phyloP scores from a whole-genome alignment of 2,797 vertebrate genomes.

The Distichodus sexfasciatus region DNA sequence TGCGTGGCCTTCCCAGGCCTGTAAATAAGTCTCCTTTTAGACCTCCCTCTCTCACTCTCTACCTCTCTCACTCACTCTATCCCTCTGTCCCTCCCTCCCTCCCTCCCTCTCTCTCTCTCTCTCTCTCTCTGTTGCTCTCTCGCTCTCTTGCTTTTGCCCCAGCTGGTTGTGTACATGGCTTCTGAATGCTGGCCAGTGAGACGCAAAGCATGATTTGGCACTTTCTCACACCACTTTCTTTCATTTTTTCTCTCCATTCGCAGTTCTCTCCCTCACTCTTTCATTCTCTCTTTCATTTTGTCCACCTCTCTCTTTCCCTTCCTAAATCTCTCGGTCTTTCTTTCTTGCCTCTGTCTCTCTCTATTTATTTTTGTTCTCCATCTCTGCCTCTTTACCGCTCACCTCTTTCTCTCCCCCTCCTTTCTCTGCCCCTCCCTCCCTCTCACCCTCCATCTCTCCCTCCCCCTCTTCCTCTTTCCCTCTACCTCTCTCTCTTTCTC shows the following conservation, averaged over 20 bases:
- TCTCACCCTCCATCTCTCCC: background rate
- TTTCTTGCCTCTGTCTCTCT: too few species aligned
- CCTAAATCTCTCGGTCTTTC: too few species aligned
- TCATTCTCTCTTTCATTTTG: background rate
- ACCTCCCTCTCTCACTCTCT: slow-evolving; percentile 18
- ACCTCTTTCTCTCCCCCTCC: background rate
- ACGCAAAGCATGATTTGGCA: slow-evolving; percentile 17
- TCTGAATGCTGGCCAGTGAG: slow-evolving; percentile 6
- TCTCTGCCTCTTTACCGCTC: too few species aligned
- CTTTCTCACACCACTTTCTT: slow-evolving; percentile 18
- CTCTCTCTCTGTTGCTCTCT: slow-evolving; percentile 12
- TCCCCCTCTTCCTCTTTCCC: background rate
- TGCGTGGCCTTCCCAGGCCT: slow-evolving; percentile 48
- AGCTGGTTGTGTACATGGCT: slow-evolving; percentile 6
- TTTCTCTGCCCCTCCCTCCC: too few species aligned
- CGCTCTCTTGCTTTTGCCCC: slow-evolving; percentile 12
- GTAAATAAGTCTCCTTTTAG: slow-evolving; percentile 39
- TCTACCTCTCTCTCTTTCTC: too few species aligned
- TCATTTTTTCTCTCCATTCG: background rate
- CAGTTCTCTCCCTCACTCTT: background rate
- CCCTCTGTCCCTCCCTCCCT: background rate
- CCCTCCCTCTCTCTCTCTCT: slow-evolving; percentile 17
- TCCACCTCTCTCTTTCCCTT: too few species aligned
- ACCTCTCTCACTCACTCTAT: slow-evolving; percentile 1
- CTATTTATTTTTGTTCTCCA: too few species aligned